Evolutionary conservation across 2,797 vertebrate species (phyloP).

Genomic region (Crocodylus rhombifer): DNA sequence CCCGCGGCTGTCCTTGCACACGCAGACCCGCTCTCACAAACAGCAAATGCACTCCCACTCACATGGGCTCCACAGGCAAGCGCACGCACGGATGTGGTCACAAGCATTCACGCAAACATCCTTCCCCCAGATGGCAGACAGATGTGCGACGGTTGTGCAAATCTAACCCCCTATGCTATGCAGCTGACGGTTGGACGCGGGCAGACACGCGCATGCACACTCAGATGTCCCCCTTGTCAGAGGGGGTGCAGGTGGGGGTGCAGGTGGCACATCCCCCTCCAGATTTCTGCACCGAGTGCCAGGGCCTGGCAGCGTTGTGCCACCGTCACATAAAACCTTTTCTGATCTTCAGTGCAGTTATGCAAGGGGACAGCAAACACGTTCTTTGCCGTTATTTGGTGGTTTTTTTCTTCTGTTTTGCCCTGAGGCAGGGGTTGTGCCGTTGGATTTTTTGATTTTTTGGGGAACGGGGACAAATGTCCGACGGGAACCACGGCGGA

Average conservation of each 20-base stretch:
- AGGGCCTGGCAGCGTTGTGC: no score
- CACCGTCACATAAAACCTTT: no score
- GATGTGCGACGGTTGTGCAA: not conserved
- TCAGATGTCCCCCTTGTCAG: not conserved
- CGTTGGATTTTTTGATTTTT: not conserved
- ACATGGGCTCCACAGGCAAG: not conserved
- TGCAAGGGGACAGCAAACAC: not conserved
- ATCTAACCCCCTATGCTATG: no score
- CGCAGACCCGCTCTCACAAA: not conserved
- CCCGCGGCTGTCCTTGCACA: not conserved
- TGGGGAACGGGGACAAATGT: not conserved
- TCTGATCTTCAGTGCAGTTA: no score
- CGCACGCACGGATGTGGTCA: not conserved
- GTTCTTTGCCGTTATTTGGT: not conserved
- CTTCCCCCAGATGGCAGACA: slow-evolving; percentile 42
- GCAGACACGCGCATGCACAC: not conserved
- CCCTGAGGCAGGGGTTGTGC: not conserved
- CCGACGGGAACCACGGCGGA: not conserved
- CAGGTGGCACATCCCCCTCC: not conserved
- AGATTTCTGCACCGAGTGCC: no score
- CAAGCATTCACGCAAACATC: not conserved
- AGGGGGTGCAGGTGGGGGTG: not conserved
- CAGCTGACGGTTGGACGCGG: fast-evolving
- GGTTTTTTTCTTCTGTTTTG: slow-evolving; percentile 14
- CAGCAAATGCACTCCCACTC: not conserved